A percentile compares a stretch with the other conserved stretches of the same genome.
Evolutionary conservation across 2,888 invertebrate genomes (phyloP).

Genomic region (Embidobia sp.): DNA sequence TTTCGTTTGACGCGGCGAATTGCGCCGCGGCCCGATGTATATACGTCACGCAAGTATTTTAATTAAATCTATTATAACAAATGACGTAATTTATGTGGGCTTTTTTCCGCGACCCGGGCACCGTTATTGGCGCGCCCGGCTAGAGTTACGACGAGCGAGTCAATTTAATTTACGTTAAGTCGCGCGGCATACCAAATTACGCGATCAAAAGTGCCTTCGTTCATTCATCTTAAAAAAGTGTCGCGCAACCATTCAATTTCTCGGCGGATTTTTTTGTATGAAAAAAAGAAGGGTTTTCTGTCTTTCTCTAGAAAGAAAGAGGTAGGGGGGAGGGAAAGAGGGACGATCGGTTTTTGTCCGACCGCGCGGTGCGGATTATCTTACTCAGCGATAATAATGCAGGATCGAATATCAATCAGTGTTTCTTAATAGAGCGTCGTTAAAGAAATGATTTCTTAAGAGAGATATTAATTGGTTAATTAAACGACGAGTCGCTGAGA

Average conservation of each 20-base stretch:
- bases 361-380: neutral
- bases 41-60: constrained; percentile 43
- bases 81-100: constrained; percentile 46
- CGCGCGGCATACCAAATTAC: constrained; percentile 45
- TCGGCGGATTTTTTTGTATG: constrained; percentile 8
- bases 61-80: constrained; percentile 55
- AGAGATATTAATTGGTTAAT: neutral
- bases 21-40: neutral
- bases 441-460: neutral
- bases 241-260: constrained; percentile 30
- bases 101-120: constrained; percentile 24
- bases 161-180: constrained; percentile 55
- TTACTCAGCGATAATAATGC: neutral
- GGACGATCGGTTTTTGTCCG: neutral
- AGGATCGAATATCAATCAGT: constrained; percentile 9
- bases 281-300: neutral
- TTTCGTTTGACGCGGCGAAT: constrained; percentile 20
- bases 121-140: constrained; percentile 40
- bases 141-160: constrained; percentile 40
- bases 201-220: constrained; percentile 33
- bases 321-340: neutral
- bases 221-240: constrained; percentile 31
- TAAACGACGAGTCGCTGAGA: too few relatives aligned
- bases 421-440: constrained; percentile 4
- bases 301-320: too few relatives aligned